Base-by-base conservation (phyloP, 2,888 invertebrate species). In the Zhengitettix transpicula region DNA sequence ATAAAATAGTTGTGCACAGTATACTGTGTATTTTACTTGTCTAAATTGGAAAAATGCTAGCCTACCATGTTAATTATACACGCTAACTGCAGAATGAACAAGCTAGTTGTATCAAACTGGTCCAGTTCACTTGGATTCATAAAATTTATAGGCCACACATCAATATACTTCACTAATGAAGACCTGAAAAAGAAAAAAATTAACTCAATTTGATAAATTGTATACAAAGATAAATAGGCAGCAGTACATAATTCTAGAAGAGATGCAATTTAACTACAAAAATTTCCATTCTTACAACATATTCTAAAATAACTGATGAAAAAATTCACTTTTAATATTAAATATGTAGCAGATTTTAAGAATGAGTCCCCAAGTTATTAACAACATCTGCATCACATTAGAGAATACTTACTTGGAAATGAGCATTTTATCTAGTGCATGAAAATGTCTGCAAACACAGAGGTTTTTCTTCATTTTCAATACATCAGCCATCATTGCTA, bases 131-230 rank as follows among this genome's bases (percentile, higher is more conserved):
- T 83, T 63, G 85, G 91, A 68, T 83, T 78, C 65, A 96, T 83
- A 65, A 95, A 84, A 71, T 98, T 96, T 1, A 96, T 87, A 1
- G 98, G 91, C 98, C 98, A 99, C 8, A 99, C 95, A 75, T 99
- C 99, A 61, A 99, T 93, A 74, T 86, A 92, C 65, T 83, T 81
- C 40, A 85, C 79, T 58, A 78, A 73, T 1, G 60, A 51, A 44
- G 58, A 59, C 42, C 60, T 56, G 53, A 60, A 61, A 52, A 42
- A 10, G 41, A 28, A 28, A 47, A 47, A n/a, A 12, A 47, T 47
- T 2, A 8, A 47, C 47, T n/a, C 2, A 12, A 47, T 47, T 2
- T 1, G 8, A 1, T 47, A 47, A 47, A 47, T n/a, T 47, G 8
- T 47, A 47, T 47, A 14, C 5, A 55, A 58, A 56, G 15, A 15